Conservation (phyloP, 2,888 invertebrate species). For the Amiota communis region DNA sequence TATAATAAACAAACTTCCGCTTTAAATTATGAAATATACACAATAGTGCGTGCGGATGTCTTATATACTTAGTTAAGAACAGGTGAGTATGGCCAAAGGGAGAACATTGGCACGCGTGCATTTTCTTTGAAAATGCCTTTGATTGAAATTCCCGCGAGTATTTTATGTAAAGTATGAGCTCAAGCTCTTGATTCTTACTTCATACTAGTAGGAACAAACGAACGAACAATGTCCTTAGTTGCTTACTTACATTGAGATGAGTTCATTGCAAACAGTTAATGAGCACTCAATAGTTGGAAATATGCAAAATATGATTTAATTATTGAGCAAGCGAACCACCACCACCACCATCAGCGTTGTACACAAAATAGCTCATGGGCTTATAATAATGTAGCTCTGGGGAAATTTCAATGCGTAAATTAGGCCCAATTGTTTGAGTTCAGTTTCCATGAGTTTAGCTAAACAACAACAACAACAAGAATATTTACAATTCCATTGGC, state of each 20-base stretch:
- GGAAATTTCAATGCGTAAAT: constrained; percentile 57
- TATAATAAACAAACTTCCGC: constrained; percentile 8
- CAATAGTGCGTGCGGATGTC: background rate
- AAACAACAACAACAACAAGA: too few relatives aligned
- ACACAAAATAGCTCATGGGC: background rate
- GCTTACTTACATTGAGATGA: constrained; percentile 31
- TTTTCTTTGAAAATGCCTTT: constrained; percentile 4
- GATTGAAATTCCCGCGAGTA: constrained; percentile 17
- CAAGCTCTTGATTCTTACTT: background rate
- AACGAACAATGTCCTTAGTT: too few relatives aligned
- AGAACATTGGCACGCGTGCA: background rate
- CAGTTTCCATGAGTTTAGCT: background rate
- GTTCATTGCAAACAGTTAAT: constrained; percentile 57
- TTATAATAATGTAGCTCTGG: constrained; percentile 39
- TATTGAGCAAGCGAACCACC: constrained; percentile 42
- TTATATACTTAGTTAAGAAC: background rate
- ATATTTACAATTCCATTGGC: too few relatives aligned
- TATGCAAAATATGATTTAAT: constrained; percentile 66
- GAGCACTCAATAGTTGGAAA: constrained; percentile 57
- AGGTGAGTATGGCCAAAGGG: background rate
- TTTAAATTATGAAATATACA: background rate
- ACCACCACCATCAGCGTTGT: background rate
- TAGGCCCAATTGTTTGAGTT: constrained; percentile 56
- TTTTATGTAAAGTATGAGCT: background rate
- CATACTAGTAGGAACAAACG: too few relatives aligned